Conservation (phyloP, 2,888 invertebrate species). For the Tridacna crocea region DNA sequence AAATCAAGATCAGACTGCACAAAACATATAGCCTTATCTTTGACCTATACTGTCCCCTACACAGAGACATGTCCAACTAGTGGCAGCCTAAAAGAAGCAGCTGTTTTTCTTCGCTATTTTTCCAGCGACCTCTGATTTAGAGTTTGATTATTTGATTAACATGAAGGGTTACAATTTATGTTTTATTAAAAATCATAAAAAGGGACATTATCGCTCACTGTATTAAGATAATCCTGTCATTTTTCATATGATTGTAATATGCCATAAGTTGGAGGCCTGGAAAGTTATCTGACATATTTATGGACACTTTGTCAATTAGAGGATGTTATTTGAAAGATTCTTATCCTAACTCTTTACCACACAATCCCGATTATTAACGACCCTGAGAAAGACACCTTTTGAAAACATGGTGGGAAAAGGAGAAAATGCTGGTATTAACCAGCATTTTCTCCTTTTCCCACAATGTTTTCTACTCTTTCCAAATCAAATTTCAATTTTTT, state of each 20-base stretch:
- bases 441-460: background rate
- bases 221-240: background rate
- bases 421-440: background rate
- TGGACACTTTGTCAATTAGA: constrained; percentile 20
- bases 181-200: constrained; percentile 7
- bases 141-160: too few species aligned
- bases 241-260: constrained; percentile 18
- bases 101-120: too few species aligned
- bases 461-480: background rate
- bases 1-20: too few species aligned
- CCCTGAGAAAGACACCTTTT: too few species aligned
- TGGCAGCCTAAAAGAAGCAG: too few species aligned
- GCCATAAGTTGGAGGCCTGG: constrained; percentile 10
- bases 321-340: constrained; percentile 4
- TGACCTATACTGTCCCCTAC: too few species aligned
- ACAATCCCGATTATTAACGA: background rate
- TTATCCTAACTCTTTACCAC: constrained; percentile 2
- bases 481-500: too few species aligned
- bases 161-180: background rate
- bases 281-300: constrained; percentile 13
- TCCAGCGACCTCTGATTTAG: too few species aligned
- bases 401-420: background rate
- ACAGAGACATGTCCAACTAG: too few species aligned
- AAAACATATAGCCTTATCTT: too few species aligned
- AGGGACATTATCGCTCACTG: too few species aligned